Percentiles rank a stretch among this genome's conserved stretches.
phyloP scores from a whole-genome alignment of 35 echinoderm and acorn worm genomes.

The Diadema setosum region DNA sequence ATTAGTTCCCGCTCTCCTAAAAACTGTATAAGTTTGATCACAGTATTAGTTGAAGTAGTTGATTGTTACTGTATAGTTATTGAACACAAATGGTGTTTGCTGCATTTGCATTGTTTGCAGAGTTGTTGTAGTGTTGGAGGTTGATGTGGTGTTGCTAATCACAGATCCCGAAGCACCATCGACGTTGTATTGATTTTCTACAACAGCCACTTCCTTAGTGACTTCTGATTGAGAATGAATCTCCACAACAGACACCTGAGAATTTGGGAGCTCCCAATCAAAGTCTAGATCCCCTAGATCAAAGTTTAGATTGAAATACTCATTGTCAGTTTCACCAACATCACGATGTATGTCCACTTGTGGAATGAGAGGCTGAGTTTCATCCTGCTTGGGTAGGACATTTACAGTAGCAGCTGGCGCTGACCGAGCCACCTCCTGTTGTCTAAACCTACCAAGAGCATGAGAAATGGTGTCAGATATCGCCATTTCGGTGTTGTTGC shows the following conservation, averaged over 20 bases:
- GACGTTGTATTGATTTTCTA: not conserved
- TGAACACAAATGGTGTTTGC: not conserved
- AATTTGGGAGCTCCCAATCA: not conserved
- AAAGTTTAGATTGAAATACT: too few relatives aligned
- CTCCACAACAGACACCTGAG: not conserved
- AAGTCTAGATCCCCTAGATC: not conserved
- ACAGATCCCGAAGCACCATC: not conserved
- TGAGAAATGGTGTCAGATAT: too few relatives aligned
- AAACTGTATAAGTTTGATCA: too few relatives aligned
- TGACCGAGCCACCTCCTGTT: not conserved
- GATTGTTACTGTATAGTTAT: too few relatives aligned
- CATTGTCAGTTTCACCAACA: too few relatives aligned
- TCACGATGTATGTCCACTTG: too few relatives aligned
- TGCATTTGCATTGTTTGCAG: not conserved
- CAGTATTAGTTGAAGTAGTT: too few relatives aligned
- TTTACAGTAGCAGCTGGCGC: not conserved
- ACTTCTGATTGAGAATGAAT: not conserved
- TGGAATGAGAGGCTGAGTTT: too few relatives aligned
- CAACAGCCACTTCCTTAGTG: not conserved
- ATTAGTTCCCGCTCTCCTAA: too few relatives aligned
- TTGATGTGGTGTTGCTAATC: too few relatives aligned
- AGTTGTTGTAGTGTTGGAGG: not conserved
- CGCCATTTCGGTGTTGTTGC: too few relatives aligned
- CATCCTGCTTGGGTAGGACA: not conserved
- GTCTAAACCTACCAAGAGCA: not conserved